Evolutionary conservation across 2,888 invertebrate genomes (phyloP), one percentile per base, ranked within the genome.

Genomic region (Helleia helle): DNA sequence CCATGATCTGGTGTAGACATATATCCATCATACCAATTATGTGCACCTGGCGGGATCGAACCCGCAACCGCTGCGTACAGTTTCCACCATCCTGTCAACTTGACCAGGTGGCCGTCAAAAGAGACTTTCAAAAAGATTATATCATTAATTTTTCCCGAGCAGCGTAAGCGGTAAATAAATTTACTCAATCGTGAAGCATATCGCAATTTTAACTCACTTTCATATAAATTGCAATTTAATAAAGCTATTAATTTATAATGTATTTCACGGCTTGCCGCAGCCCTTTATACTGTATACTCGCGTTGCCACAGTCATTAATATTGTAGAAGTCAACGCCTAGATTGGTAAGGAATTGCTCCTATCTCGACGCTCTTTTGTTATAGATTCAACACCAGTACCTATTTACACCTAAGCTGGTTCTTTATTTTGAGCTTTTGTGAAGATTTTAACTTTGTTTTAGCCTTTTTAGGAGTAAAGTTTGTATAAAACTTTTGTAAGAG

Each of bases 351-450:
- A 49, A 54, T 49, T 53, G 49, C 47, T n/a, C n/a, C n/a, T 60
- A 62, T 65, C 59, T 50, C 51, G 60, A 65, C 63, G 61, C 57
- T 65, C 58, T 66, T 67, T 64, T 48, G 55, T 43, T 49, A 49
- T 42, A 15, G 26, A 42, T 42, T 28, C 28, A 36, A 27, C 38
- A 42, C 37, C 40, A 22, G 13, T 36, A 24, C 24, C 22, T 44
- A 27, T 17, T 38, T 43, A 17, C 8, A 22, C 22, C 22, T 22
- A 7, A 8, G 2, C 22, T 8, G 1, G 4, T 18, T 18, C 18
- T 22, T 22, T 6, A 22, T 22, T 22, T 7, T 5, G 8, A 2
- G 8, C 22, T 22, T 7, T 22, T 22, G 5, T 22, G n/a, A n/a
- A n/a, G n/a, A n/a, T n/a, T n/a, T n/a, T n/a, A n/a, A n/a, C n/a